Base-by-base conservation (phyloP, 2,113 vertebrate genomes). In the Neoarius graeffei region DNA sequence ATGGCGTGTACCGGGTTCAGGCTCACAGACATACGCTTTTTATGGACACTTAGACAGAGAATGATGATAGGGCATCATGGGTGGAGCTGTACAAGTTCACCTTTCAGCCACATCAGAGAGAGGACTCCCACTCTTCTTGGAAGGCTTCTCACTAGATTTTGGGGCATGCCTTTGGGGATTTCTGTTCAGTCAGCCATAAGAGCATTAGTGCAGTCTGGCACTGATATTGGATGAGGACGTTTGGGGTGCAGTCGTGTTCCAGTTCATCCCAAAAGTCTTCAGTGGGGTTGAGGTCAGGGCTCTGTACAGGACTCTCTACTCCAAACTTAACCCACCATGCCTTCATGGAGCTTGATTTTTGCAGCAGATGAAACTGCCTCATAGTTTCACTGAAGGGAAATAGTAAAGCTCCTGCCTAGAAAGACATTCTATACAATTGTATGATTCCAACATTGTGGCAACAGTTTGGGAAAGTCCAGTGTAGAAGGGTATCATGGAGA, bases 21-120 rank as follows among this genome's bases (percentile, higher is more conserved):
- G 14, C 77, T 77, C 79, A 91, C 0, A 48, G 0, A 30, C 87
- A 80, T 0, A 42, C 86, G 42, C 87, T 87, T 81, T 93, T 92
- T 25, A 23, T 96, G 77, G 94, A 96, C 86, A 91, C 89, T 85
- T 89, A 92, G 52, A 23, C 11, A 35, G 92, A 93, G 13, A 62
- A 48, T 60, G 67, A 71, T 8, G 23, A 13, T 11, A 1, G 81
- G 81, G 19, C 71, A 25, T 50, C 73, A 56, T 96, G 94, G 93
- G 60, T 7, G 1, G 85, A 84, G 59, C 60, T 95, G 74, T 96
- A 94, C 88, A 95, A 95, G 89, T 96, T 96, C 89, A 95, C 93
- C 0, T 90, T 96, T 0, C 86, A 94, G 17, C 90, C 93, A n/a
- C 73, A 90, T 48, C 13, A 73, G 23, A 56, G 90, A 86, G 94